These are phyloP conservation scores for Progne subis DNA, from an alignment of 2,113 vertebrate genomes.

Conservation along the genomic window DNA sequence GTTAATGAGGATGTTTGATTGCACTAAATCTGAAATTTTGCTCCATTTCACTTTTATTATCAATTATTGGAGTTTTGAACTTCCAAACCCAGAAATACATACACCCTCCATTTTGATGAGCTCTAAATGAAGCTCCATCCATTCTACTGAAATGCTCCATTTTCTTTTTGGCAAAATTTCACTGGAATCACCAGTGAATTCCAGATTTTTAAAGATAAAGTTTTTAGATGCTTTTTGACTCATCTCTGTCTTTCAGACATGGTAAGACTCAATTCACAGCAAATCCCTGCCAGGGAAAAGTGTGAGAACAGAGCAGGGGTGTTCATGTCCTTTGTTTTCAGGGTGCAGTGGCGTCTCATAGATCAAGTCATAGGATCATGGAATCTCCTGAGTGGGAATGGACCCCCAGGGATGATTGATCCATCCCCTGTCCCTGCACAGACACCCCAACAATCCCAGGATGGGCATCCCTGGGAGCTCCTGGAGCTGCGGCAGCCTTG, in stretches of 20 bases:
- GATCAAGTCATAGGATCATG: not conserved
- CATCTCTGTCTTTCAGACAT: not conserved
- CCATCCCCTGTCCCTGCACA: not conserved
- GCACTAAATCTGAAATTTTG: not conserved
- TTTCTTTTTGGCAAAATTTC: not conserved
- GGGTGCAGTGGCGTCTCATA: not conserved
- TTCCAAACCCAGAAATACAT: not conserved
- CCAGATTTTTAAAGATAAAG: not conserved
- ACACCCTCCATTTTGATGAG: not conserved
- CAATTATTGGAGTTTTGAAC: not conserved
- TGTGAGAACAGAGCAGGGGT: not conserved
- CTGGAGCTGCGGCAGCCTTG: not conserved
- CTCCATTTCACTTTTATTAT: not conserved
- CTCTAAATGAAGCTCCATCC: not conserved
- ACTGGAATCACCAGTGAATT: not conserved
- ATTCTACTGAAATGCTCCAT: not conserved
- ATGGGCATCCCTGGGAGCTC: not conserved
- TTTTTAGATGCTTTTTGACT: not conserved
- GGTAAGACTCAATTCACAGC: not conserved
- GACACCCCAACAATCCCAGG: not conserved
- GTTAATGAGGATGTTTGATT: not conserved
- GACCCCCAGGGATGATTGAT: accelerated
- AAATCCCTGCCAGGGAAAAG: not conserved
- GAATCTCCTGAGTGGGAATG: not conserved
- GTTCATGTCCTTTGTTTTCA: not conserved